Percentiles rank a stretch among this genome's conserved stretches.
Evolutionary conservation across 2,797 vertebrate genomes (phyloP).

Genomic region (Macropodus opercularis): DNA sequence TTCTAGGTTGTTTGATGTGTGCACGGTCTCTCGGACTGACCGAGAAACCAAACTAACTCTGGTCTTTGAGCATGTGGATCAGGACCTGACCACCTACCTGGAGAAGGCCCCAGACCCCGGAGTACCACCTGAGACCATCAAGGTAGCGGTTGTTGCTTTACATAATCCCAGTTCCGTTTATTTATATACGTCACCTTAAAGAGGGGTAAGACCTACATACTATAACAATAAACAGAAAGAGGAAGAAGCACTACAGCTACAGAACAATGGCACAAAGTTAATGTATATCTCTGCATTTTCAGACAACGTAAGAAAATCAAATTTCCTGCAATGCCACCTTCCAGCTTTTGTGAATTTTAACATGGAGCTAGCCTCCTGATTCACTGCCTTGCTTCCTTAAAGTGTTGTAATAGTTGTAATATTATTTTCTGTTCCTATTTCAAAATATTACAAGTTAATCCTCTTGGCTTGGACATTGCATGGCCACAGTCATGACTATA

Average conservation of each 20-base stretch:
- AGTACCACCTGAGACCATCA: slow-evolving; percentile 96
- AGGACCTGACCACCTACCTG: slow-evolving; percentile 98
- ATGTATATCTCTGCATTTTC: too few relatives aligned
- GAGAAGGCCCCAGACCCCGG: slow-evolving; percentile 98
- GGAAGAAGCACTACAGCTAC: too few relatives aligned
- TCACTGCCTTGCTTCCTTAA: too few relatives aligned
- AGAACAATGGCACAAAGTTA: too few relatives aligned
- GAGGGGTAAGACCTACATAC: not conserved
- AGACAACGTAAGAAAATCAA: too few relatives aligned
- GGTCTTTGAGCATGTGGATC: slow-evolving; percentile 99
- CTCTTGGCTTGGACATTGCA: slow-evolving; percentile 25
- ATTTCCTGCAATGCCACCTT: too few relatives aligned
- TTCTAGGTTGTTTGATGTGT: slow-evolving; percentile 95
- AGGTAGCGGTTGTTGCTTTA: slow-evolving; percentile 86
- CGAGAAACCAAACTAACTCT: slow-evolving; percentile 97
- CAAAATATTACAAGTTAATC: slow-evolving; percentile 25
- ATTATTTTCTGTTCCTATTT: slow-evolving; percentile 21
- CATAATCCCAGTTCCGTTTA: too few relatives aligned
- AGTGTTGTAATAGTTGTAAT: too few relatives aligned
- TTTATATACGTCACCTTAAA: too few relatives aligned
- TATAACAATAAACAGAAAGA: not conserved
- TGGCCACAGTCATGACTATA: slow-evolving; percentile 36
- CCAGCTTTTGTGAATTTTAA: too few relatives aligned
- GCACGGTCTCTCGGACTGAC: slow-evolving; percentile 95
- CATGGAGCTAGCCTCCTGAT: too few relatives aligned